Conservation (phyloP, 2,113 vertebrate species). For the Centropus unirufus region DNA sequence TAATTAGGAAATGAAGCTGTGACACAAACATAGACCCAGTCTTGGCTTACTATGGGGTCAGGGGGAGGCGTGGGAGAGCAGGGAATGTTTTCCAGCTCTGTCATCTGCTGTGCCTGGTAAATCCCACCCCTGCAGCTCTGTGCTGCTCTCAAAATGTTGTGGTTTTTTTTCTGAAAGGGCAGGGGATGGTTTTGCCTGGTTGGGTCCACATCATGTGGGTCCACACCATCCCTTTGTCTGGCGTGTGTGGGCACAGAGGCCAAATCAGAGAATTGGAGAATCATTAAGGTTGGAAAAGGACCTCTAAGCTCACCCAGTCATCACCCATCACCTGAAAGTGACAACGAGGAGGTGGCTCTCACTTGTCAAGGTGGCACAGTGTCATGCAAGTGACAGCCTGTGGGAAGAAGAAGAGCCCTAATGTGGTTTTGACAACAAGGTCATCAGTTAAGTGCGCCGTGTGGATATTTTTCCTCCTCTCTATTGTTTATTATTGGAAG, state of each 20-base stretch:
- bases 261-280: background rate
- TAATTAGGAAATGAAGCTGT: background rate
- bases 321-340: background rate
- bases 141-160: background rate
- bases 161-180: background rate
- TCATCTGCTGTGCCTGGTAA: background rate
- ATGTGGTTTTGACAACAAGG: background rate
- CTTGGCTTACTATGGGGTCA: background rate
- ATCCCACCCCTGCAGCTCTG: background rate
- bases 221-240: background rate
- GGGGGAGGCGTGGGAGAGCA: background rate
- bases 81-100: background rate
- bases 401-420: background rate
- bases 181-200: fast-evolving
- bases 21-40: background rate
- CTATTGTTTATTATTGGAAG: conserved; percentile 70
- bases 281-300: too few species aligned
- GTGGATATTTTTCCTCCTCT: background rate
- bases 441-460: background rate
- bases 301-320: background rate
- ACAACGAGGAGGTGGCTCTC: background rate
- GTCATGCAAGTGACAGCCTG: fast-evolving
- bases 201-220: fast-evolving
- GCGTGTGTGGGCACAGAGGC: too few species aligned
- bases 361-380: background rate